phyloP scores from a whole-genome alignment of 1,140 invertebrate species.

The Trichonephila inaurata region DNA sequence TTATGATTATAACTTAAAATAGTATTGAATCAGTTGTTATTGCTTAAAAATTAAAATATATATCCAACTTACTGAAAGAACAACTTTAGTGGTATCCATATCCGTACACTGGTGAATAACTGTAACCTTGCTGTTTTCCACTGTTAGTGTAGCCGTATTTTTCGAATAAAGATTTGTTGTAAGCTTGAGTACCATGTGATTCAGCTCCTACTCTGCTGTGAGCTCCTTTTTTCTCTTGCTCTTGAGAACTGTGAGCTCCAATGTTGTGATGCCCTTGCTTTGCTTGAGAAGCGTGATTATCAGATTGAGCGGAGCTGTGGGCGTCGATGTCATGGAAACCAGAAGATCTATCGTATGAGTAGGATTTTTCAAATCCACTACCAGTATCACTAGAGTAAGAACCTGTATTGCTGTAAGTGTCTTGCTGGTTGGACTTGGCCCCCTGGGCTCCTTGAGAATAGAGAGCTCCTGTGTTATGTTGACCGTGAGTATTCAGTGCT shows the following conservation, averaged over 20 bases:
- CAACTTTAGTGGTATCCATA: slow-evolving; percentile 63
- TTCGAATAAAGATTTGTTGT: slow-evolving; percentile 45
- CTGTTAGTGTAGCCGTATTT: slow-evolving; percentile 67
- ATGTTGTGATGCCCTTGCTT: slow-evolving; percentile 62
- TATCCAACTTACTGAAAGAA: not conserved
- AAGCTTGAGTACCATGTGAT: not conserved
- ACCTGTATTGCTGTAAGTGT: slow-evolving; percentile 43
- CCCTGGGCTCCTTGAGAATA: slow-evolving; percentile 2
- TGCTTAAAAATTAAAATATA: too few relatives aligned
- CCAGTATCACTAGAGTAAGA: slow-evolving; percentile 72
- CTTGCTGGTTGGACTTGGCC: not conserved
- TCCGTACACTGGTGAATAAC: slow-evolving; percentile 69
- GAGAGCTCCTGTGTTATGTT: slow-evolving; percentile 32
- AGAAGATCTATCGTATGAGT: slow-evolving; percentile 61
- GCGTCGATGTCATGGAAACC: slow-evolving; percentile 66
- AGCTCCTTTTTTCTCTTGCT: slow-evolving; percentile 35
- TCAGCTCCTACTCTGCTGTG: not conserved
- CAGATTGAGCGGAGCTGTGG: not conserved
- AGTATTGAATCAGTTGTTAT: too few relatives aligned
- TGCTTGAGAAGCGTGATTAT: not conserved
- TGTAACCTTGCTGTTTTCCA: slow-evolving; percentile 56
- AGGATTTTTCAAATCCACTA: slow-evolving; percentile 72
- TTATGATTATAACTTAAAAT: too few relatives aligned
- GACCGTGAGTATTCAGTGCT: not conserved
- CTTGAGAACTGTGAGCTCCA: slow-evolving; percentile 21